Evolutionary conservation across 2,113 vertebrate genomes (phyloP).

Genomic region (Ornithorhynchus anatinus): DNA sequence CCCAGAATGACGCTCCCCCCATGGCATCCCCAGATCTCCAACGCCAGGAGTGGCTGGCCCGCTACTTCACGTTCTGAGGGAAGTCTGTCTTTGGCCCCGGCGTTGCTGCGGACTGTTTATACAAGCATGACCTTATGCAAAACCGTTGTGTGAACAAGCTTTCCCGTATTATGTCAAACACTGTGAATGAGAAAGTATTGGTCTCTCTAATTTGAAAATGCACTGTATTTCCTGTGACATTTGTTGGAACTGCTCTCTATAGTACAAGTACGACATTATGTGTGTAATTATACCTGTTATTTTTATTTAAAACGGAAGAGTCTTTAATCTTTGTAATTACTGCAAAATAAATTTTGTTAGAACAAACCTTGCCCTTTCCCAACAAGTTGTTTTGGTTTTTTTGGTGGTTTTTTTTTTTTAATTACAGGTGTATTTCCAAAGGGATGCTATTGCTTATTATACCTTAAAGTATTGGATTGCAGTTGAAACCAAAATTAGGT

Average conservation of each 20-base stretch:
- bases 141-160: constrained; percentile 65
- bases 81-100: constrained; percentile 60
- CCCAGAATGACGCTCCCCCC: constrained; percentile 89
- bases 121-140: constrained; percentile 83
- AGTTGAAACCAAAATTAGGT: background rate
- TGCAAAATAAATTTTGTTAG: constrained; percentile 95
- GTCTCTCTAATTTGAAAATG: constrained; percentile 71
- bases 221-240: constrained; percentile 71
- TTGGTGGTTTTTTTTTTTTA: constrained; percentile 51
- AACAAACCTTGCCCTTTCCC: constrained; percentile 74
- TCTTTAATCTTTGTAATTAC: constrained; percentile 91
- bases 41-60: constrained; percentile 97
- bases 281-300: constrained; percentile 75
- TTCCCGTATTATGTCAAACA: constrained; percentile 70
- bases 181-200: constrained; percentile 77
- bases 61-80: constrained; percentile 98
- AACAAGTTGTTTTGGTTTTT: constrained; percentile 40
- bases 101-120: constrained; percentile 67
- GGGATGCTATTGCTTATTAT: constrained; percentile 31
- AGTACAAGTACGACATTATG: constrained; percentile 70
- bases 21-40: constrained; percentile 89
- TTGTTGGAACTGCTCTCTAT: constrained; percentile 70
- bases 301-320: constrained; percentile 85
- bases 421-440: constrained; percentile 42
- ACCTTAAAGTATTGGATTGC: constrained; percentile 39